Percentiles rank a stretch among this genome's conserved stretches.
phyloP scores from a whole-genome alignment of 1,140 invertebrate species.

The Ips typographus region DNA sequence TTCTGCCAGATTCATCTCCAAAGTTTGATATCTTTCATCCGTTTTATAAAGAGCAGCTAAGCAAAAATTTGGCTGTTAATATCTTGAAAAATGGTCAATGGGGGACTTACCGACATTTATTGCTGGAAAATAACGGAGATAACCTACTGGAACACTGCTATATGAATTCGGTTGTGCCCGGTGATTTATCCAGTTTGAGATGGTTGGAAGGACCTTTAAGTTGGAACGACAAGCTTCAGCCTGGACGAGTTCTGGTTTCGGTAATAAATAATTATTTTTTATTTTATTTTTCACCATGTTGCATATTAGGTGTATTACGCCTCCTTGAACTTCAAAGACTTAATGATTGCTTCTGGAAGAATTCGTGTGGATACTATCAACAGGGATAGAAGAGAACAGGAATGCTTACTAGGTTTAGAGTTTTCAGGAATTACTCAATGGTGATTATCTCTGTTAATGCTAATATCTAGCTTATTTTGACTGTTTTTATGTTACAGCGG shows the following conservation, averaged over 20 bases:
- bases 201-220: constrained; percentile 61
- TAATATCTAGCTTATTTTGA: not conserved
- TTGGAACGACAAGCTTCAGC: not conserved
- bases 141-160: constrained; percentile 66
- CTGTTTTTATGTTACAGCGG: constrained; percentile 53
- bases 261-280: constrained; percentile 12
- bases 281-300: not conserved
- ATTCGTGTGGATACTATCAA: constrained; percentile 63
- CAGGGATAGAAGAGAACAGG: constrained; percentile 58
- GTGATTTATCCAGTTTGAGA: constrained; percentile 81
- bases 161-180: constrained; percentile 74
- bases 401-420: constrained; percentile 73
- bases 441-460: constrained; percentile 13
- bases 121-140: constrained; percentile 43
- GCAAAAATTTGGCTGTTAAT: constrained; percentile 69
- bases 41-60: constrained; percentile 63
- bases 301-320: constrained; percentile 58
- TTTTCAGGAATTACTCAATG: constrained; percentile 60
- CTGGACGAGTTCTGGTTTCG: constrained; percentile 7
- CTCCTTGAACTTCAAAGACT: constrained; percentile 74
- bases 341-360: constrained; percentile 76
- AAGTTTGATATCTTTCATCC: constrained; percentile 54
- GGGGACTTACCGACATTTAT: constrained; percentile 59
- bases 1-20: constrained; percentile 59
- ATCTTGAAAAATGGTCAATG: constrained; percentile 64